Base-by-base conservation (phyloP, 2,113 vertebrate genomes). In the Lota lota region DNA sequence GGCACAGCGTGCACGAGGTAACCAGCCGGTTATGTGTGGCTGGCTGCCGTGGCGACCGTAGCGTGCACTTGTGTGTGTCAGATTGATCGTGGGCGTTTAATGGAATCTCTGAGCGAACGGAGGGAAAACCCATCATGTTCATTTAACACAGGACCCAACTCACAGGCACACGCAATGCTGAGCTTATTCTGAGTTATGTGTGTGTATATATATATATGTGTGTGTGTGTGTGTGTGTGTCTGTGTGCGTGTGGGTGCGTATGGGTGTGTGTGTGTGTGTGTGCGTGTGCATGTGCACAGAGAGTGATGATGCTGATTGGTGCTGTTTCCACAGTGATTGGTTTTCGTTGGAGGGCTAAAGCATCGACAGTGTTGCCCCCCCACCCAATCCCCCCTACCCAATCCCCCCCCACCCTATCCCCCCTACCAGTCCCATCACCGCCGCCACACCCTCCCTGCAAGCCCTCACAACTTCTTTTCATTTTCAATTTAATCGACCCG, bases 401-500 rank as follows among this genome's bases (percentile, higher is more conserved):
- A 24, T 2, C 24, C 24, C 2, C 24, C 24, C 24, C 24, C 24
- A 24, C 2, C 24, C 24, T 24, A 2, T 4, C 24, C 24, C 24
- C 24, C 24, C 24, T 2, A 2, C 24, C 24, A 4, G 24, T 24
- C 24, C 24, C 24, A 24, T 24, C 24, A 24, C 24, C 24, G 4
- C 24, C 24, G 24, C 24, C 24, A 2, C 24, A 24, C 24, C 24
- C 24, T 24, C 24, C 24, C 24, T 24, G 24, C 24, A 24, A 24
- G 24, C 24, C 67, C 54, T 74, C 75, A 74, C 66, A 67, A 84
- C 77, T 87, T 75, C 67, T 82, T 89, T 90, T 88, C 85, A 88
- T 89, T 88, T 89, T 90, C 88, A 88, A 88, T 90, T 90, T 85
- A 83, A 88, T 89, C 86, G 85, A 81, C 78, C 64, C 71, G 78